phyloP scores from a whole-genome alignment of 1,140 invertebrate genomes.

The Drosophila biarmipes region DNA sequence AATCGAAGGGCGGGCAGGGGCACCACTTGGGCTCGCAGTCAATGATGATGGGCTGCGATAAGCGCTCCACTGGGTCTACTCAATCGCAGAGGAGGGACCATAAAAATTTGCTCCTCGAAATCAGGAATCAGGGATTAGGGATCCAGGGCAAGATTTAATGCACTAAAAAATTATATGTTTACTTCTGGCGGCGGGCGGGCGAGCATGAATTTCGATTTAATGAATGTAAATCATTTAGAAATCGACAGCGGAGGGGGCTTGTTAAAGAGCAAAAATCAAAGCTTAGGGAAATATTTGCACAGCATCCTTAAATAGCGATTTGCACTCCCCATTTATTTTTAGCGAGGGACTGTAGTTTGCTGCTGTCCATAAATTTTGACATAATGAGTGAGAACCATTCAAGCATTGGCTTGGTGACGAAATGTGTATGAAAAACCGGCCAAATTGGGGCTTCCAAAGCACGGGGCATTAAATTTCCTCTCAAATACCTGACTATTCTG shows the following conservation, averaged over 20 bases:
- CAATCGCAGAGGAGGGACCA: slow-evolving; percentile 41
- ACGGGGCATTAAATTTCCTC: background rate
- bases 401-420: background rate
- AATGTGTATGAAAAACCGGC: background rate
- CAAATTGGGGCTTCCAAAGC: background rate
- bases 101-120: slow-evolving; percentile 51
- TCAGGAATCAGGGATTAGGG: slow-evolving; percentile 12
- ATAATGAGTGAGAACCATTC: slow-evolving; percentile 30
- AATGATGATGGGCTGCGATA: slow-evolving; percentile 75
- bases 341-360: background rate
- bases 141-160: slow-evolving; percentile 40
- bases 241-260: slow-evolving; percentile 10
- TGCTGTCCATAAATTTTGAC: slow-evolving; percentile 11
- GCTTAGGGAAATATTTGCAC: no score
- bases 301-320: no score
- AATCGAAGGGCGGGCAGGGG: slow-evolving; percentile 3
- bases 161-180: slow-evolving; percentile 54
- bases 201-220: slow-evolving; percentile 36
- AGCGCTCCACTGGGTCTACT: slow-evolving; percentile 74
- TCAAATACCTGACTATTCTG: background rate
- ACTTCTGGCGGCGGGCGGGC: slow-evolving; percentile 1
- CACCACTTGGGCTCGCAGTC: slow-evolving; percentile 62
- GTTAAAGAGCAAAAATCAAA: background rate
- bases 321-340: background rate
- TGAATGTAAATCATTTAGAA: slow-evolving; percentile 44